Base-by-base conservation (phyloP, 2,888 invertebrate genomes). In the Lissocephala sabroskyi region DNA sequence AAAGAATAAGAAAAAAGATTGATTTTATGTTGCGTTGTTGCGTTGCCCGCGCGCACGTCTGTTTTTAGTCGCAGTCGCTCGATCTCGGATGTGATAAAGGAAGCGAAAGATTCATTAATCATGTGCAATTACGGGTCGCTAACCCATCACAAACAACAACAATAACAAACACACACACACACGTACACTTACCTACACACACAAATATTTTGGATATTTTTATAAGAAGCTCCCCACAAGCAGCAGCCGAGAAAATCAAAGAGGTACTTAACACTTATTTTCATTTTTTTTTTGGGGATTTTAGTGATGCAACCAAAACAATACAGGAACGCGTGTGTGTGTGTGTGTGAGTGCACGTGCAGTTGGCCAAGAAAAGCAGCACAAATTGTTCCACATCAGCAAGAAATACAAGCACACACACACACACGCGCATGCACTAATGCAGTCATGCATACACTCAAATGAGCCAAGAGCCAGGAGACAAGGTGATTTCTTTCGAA, bases 111-210 rank as follows among this genome's bases (percentile, higher is more conserved):
- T 16, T 14, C 10, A 41, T 32, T 35, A 47, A 52, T 58, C 52
- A 52, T 64, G 54, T 67, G 67, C 51, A 65, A 66, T 62, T 67
- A 62, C 49, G 43, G 67, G 65, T 62, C 67, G 64, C 56, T 67
- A 62, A 67, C 59, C 64, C 46, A 56, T 28, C n/a, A 40, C 18
- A 23, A 58, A 29, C 41, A 50, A 51, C 17, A 50, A 45, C 17
- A 56, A 44, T n/a, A 56, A 30, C 16, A 49, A 45, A 5, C 30
- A 35, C 13, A 26, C 19, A 11, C 28, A n/a, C n/a, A n/a, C 13
- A 35, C 17, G 16, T 13, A 33, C 33, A 14, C n/a, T 1, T 13
- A 33, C 5, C 13, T 16, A 35, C 13, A 35, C 5, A 35, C 1
- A 35, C 2, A 33, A 11, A 33, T 33, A 33, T 33, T 23, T 23